Conservation (phyloP, 1,140 invertebrate species). For the Mizuhopecten yessoensis region DNA sequence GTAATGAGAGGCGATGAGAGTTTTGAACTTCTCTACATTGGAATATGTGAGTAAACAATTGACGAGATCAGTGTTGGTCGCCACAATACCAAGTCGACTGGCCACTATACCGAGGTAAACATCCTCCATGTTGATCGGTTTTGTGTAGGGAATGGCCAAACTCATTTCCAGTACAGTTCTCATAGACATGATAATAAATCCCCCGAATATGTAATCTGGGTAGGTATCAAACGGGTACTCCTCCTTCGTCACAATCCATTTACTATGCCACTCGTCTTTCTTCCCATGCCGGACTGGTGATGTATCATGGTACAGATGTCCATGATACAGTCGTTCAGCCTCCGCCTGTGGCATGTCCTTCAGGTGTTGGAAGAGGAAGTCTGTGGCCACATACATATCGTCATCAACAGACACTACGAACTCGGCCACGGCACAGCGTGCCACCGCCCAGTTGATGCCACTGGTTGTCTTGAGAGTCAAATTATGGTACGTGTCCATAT, state of each 20-base stretch:
- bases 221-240: constrained; percentile 10
- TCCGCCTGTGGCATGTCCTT: background rate
- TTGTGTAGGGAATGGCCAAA: background rate
- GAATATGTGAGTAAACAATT: background rate
- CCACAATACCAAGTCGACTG: background rate
- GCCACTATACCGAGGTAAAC: constrained; percentile 20
- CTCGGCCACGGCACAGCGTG: background rate
- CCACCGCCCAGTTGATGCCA: constrained; percentile 1
- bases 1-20: background rate
- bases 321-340: background rate
- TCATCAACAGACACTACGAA: constrained; percentile 35
- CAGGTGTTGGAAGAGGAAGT: background rate
- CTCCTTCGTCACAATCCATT: background rate
- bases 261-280: background rate
- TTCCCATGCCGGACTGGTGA: no score
- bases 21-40: background rate
- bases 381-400: background rate
- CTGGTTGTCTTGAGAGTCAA: constrained; percentile 40
- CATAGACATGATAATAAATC: background rate
- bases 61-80: background rate
- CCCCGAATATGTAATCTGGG: constrained; percentile 32
- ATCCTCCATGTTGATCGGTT: background rate
- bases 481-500: constrained; percentile 8
- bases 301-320: background rate
- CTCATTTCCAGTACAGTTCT: constrained; percentile 2